A percentile compares a stretch with the other conserved stretches of the same genome.
phyloP scores from a whole-genome alignment of 2,797 vertebrate genomes.

The Poliocrania exsul region DNA sequence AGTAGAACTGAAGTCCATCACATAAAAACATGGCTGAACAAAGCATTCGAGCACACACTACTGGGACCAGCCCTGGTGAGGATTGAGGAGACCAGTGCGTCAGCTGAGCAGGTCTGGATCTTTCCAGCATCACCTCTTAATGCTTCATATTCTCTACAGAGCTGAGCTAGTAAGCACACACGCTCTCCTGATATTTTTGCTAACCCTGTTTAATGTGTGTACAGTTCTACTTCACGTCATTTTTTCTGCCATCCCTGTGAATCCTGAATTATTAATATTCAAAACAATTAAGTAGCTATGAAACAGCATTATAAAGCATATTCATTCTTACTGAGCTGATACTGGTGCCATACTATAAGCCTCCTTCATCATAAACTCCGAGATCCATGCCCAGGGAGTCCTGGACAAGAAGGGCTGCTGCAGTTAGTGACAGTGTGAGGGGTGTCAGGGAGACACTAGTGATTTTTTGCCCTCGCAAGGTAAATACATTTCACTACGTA shows the following conservation, averaged over 20 bases:
- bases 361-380: not conserved
- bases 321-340: not conserved
- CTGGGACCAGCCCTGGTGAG: not conserved
- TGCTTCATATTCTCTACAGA: not conserved
- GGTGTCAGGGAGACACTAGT: not conserved
- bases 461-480: not conserved
- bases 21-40: rapidly evolving
- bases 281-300: not conserved
- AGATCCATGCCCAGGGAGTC: not conserved
- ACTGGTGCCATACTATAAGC: not conserved
- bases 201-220: not conserved
- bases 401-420: not conserved
- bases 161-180: not conserved
- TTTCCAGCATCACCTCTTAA: not conserved
- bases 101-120: not conserved
- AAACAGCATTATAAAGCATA: not conserved
- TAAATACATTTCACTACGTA: not conserved
- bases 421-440: not conserved
- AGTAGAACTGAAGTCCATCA: not conserved
- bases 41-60: not conserved
- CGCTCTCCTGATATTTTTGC: not conserved
- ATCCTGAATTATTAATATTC: not conserved
- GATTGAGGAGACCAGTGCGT: not conserved
- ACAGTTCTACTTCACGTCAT: not conserved
- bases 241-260: not conserved